Conservation (phyloP, 2,888 invertebrate species). For the Monopis laevigella region DNA sequence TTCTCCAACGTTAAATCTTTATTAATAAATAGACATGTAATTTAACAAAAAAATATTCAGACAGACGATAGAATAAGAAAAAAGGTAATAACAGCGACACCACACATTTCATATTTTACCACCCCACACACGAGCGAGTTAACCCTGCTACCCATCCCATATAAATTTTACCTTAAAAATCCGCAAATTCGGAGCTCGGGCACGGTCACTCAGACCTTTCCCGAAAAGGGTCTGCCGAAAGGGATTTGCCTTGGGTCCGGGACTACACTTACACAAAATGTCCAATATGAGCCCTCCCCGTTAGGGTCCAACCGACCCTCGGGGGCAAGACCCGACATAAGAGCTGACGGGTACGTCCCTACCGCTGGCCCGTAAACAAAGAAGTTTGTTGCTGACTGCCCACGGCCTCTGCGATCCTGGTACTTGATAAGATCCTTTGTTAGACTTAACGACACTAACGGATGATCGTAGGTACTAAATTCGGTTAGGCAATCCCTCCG, state of each 20-base stretch:
- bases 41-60: neutral
- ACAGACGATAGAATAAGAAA: conserved; percentile 18
- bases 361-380: conserved; percentile 34
- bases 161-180: conserved; percentile 68
- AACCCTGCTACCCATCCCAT: conserved; percentile 33
- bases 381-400: conserved; percentile 50
- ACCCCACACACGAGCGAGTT: conserved; percentile 10
- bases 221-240: conserved; percentile 59
- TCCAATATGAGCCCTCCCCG: conserved; percentile 52
- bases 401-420: conserved; percentile 28
- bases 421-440: conserved; percentile 19
- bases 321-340: conserved; percentile 39
- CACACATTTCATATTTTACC: conserved; percentile 23
- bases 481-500: too few species aligned
- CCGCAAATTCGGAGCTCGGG: conserved; percentile 61
- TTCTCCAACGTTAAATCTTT: too few species aligned
- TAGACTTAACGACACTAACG: conserved; percentile 11
- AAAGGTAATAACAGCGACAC: conserved; percentile 27
- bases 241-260: conserved; percentile 62
- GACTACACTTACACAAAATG: conserved; percentile 66
- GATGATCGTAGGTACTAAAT: too few species aligned
- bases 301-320: conserved; percentile 26
- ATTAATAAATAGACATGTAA: neutral
- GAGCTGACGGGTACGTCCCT: conserved; percentile 25
- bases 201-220: conserved; percentile 54